Percentiles rank a stretch among this genome's conserved stretches.
Evolutionary conservation across 2,888 invertebrate species (phyloP).

Genomic region (Chironomus tentans): DNA sequence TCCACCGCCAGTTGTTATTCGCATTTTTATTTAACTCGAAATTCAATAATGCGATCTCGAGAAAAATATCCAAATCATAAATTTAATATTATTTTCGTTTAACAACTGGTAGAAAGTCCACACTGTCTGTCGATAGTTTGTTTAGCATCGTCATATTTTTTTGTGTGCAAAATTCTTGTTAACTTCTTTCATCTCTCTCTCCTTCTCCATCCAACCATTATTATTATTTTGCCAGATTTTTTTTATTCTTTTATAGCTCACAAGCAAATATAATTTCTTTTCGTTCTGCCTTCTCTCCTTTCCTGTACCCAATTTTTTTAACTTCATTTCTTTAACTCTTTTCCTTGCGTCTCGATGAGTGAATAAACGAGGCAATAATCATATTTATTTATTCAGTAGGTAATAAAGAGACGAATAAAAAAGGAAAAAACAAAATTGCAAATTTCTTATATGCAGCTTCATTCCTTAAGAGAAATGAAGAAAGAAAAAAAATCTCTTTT

Average conservation of each 20-base stretch:
- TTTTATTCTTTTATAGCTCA: background rate
- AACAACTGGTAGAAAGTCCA: background rate
- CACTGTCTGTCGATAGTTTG: background rate
- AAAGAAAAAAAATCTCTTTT: background rate
- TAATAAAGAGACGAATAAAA: conserved; percentile 2
- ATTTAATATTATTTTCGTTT: conserved; percentile 4
- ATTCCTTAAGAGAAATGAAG: too few species aligned
- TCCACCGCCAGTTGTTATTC: background rate
- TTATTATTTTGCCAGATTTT: background rate
- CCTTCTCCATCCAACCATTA: too few species aligned
- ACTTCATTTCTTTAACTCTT: background rate
- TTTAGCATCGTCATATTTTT: background rate
- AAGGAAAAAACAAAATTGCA: background rate
- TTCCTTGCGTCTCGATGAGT: conserved; percentile 8
- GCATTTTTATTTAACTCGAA: background rate
- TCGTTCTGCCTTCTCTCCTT: background rate
- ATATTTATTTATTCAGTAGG: conserved; percentile 24
- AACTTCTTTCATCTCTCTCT: background rate
- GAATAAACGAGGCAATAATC: conserved; percentile 26
- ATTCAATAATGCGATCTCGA: background rate
- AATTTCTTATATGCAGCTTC: too few species aligned
- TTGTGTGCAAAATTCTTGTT: background rate
- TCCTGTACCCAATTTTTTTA: background rate
- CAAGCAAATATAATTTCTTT: background rate
- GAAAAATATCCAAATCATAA: conserved; percentile 12